Evolutionary conservation across 92 coral and sea anemone genomes (phyloP), one percentile per base, ranked within the genome.

Genomic region (Paramuricea clavata): DNA sequence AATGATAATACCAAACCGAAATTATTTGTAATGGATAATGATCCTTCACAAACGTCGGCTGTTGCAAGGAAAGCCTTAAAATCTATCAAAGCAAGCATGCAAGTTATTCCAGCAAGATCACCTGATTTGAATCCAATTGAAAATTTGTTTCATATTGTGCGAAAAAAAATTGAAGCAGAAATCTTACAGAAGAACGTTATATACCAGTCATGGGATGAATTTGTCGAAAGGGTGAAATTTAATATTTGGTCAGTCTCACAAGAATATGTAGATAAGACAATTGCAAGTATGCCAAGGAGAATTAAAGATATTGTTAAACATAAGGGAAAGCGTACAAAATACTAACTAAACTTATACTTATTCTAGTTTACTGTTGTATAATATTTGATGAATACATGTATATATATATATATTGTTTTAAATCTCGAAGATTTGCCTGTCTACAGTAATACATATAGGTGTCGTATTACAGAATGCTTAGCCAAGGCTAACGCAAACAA

Each of bases 1-100:
- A 71, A 83, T 34, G 31, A 75, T 33, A 49, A 19, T 13, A 36
- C 71, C 39, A 64, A 91, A 10, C 28, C 64, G 31, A 78, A 86
- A 57, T 69, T 91, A 65, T 88, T 91, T 78, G 74, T 91, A 50
- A 87, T 78, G 89, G 94, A 84, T 69, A 82, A 82, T 56, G 93
- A 90, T 69, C 93, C 90, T 23, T 69, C 84, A n/a, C n/a, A n/a
- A n/a, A n/a, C n/a, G n/a, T n/a, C n/a, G n/a, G n/a, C n/a, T n/a
- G n/a, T n/a, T n/a, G n/a, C n/a, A n/a, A n/a, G n/a, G n/a, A n/a
- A n/a, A n/a, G n/a, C n/a, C n/a, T n/a, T n/a, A n/a, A n/a, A n/a
- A n/a, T n/a, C n/a, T 33, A 27, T 27, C 35, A 65, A 15, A 27
- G 34, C 80, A 28, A 49, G 22, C 57, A 74, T 74, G 61, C 80